phyloP scores from a whole-genome alignment of 2,888 invertebrate genomes.

The Xestoiulus laeticollis region DNA sequence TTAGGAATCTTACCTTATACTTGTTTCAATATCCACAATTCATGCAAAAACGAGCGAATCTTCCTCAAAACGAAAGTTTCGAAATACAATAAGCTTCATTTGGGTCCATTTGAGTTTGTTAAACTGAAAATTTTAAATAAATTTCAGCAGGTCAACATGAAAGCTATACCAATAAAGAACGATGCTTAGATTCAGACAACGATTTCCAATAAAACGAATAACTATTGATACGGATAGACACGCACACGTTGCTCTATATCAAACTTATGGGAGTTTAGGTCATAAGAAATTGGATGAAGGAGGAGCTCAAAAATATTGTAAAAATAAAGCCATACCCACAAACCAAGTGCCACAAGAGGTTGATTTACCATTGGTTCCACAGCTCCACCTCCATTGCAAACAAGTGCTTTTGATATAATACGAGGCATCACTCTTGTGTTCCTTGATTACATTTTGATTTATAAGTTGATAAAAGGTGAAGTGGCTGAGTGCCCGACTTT shows the following conservation, averaged over 20 bases:
- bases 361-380: constrained; percentile 7
- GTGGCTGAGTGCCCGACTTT: not conserved
- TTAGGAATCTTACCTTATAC: not conserved
- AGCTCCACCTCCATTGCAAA: not conserved
- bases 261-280: constrained; percentile 14
- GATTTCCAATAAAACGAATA: not conserved
- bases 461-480: constrained; percentile 19
- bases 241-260: not conserved
- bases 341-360: not conserved
- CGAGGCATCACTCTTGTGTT: constrained; percentile 7
- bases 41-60: not conserved
- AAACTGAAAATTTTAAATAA: not conserved
- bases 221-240: not conserved
- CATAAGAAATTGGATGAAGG: not conserved
- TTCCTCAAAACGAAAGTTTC: not conserved
- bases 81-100: not conserved
- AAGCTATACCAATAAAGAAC: not conserved
- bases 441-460: constrained; percentile 24
- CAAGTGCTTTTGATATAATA: constrained; percentile 23
- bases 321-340: not conserved
- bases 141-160: not conserved
- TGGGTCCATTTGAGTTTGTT: not conserved
- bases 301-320: not conserved
- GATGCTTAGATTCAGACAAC: not conserved
- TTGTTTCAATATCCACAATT: not conserved